A percentile compares a stretch with the other conserved stretches of the same genome.
Conservation (phyloP, 2,888 invertebrate species). For the Lasioglossum morio region DNA sequence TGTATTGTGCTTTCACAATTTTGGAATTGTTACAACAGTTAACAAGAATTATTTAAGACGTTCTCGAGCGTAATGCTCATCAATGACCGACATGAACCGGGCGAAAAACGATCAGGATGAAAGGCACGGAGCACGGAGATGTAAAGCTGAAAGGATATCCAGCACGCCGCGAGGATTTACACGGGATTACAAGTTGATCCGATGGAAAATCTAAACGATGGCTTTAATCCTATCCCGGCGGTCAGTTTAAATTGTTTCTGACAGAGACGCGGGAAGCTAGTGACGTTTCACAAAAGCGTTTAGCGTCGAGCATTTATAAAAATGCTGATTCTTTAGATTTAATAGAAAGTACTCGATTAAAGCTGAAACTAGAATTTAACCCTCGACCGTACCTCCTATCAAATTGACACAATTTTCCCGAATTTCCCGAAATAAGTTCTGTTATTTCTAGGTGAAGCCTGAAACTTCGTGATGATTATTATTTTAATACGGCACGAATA, state of each 20-base stretch:
- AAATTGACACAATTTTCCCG: no score
- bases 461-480: no score
- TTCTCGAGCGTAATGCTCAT: neutral
- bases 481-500: no score
- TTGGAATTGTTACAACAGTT: neutral
- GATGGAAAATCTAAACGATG: constrained; percentile 49
- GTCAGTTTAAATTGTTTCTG: constrained; percentile 17
- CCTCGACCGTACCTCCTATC: neutral
- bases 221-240: constrained; percentile 49
- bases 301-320: no score
- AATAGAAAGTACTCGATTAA: neutral
- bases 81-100: neutral
- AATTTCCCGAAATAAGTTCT: no score
- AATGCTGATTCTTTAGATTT: neutral
- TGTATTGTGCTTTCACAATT: neutral
- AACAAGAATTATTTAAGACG: neutral
- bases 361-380: neutral
- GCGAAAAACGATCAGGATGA: neutral
- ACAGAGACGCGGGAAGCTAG: neutral
- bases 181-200: constrained; percentile 61
- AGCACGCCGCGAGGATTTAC: constrained; percentile 35
- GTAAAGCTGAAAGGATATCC: constrained; percentile 44
- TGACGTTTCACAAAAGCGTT: neutral
- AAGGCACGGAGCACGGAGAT: neutral
- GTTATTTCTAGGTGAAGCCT: no score